Conservation (phyloP, 1,140 invertebrate species). For the Hypsibius dujardini region DNA sequence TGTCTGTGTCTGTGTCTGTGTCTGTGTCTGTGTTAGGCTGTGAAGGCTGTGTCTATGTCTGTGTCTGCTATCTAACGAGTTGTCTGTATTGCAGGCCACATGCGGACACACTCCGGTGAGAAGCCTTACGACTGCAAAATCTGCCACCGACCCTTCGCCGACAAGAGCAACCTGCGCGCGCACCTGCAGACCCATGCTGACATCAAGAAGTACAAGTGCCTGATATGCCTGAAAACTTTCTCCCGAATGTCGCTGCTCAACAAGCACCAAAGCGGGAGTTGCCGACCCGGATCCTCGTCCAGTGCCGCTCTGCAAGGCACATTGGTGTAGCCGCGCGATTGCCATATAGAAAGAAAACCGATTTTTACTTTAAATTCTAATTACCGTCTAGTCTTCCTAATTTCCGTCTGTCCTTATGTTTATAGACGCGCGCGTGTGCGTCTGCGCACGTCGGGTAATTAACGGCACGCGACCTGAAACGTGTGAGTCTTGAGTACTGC, state of each 20-base stretch:
- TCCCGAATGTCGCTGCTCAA: conserved; percentile 85
- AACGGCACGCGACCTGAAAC: too few species aligned
- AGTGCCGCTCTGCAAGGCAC: background rate
- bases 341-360: too few species aligned
- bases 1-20: too few species aligned
- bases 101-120: conserved; percentile 81
- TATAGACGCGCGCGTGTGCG: too few species aligned
- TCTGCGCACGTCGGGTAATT: too few species aligned
- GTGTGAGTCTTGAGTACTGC: too few species aligned
- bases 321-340: too few species aligned
- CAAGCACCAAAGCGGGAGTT: conserved; percentile 80
- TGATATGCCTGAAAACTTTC: conserved; percentile 79
- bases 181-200: conserved; percentile 94
- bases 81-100: conserved; percentile 45
- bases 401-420: too few species aligned
- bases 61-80: background rate
- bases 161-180: conserved; percentile 81
- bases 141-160: conserved; percentile 84
- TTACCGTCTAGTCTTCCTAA: too few species aligned
- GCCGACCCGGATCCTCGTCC: conserved; percentile 30
- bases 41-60: background rate
- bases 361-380: too few species aligned
- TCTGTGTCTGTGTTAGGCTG: background rate
- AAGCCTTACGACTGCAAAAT: conserved; percentile 89
- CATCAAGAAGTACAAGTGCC: conserved; percentile 90